Evolutionary conservation across 2,888 invertebrate genomes (phyloP), one percentile per base, ranked within the genome.

Genomic region (Philhelius pedissequus): DNA sequence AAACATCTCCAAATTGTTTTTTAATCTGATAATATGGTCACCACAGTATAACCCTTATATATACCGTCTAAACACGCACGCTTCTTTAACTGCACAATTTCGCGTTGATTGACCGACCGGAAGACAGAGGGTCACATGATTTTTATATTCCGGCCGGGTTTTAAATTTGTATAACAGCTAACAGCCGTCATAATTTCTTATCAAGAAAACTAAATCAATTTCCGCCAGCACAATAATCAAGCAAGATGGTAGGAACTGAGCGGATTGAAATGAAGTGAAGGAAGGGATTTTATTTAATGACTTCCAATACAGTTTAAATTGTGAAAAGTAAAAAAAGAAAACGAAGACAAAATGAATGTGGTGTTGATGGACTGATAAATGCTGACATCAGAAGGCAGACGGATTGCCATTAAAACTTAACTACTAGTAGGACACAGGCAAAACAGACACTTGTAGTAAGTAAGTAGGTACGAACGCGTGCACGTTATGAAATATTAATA

Each of bases 341-440:
- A 64, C 4, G 15, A 30, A 60, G 38, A 22, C 15, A 74, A 50
- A 40, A 22, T 84, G 70, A 84, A 84, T 80, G 54, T 76, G 18
- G 84, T 76, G 84, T 84, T 84, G 84, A 84, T 84, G 75, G 76
- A 54, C 76, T 58, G 84, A 84, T 84, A 84, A 84, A 76, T 66
- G 80, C 75, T 80, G 76, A 62, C 66, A 84, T 71, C 68, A 62
- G 60, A 54, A 79, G 54, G 48, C 62, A 66, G 70, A 66, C 45
- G 54, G 13, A 18, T 45, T 38, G 58, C n/a, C 75, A 43, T 18
- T 3, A 40, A 22, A 22, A 3, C 43, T 11, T 1, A 45, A 18
- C 20, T 45, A 18, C 13, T 22, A 25, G 38, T n/a, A n/a, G 22
- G n/a, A n/a, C 8, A 27, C 40, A 27, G 40, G 38, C n/a, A 40